phyloP scores from a whole-genome alignment of 2,113 vertebrate species.

The Mirza zaza region DNA sequence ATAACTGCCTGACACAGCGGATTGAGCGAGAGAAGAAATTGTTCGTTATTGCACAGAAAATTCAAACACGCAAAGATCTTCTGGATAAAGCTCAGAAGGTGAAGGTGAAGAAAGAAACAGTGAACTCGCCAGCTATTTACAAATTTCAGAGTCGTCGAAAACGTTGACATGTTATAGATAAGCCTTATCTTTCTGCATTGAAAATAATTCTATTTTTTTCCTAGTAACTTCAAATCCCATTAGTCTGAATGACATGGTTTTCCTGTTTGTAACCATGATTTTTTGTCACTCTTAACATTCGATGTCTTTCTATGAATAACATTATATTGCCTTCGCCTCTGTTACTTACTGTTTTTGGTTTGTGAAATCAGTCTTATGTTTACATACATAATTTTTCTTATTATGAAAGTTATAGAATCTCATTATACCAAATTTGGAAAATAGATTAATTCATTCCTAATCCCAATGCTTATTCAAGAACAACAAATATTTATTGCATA shows the following conservation, averaged over 20 bases:
- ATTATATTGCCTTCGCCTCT: neutral
- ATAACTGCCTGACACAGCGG: conserved; percentile 91
- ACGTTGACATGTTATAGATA: conserved; percentile 82
- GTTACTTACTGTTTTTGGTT: neutral
- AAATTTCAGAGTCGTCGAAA: conserved; percentile 93
- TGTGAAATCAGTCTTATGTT: conserved; percentile 45
- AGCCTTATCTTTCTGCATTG: neutral
- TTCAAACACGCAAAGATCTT: conserved; percentile 95
- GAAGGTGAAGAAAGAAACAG: conserved; percentile 93
- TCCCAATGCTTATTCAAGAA: neutral
- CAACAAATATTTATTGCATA: neutral
- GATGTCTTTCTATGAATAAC: conserved; percentile 8
- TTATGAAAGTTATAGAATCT: conserved; percentile 6
- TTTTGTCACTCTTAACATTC: neutral
- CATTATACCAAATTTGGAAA: conserved; percentile 38
- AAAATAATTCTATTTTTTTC: neutral
- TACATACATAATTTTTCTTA: neutral
- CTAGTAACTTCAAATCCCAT: conserved; percentile 19
- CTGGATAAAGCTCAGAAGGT: conserved; percentile 93
- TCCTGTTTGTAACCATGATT: conserved; percentile 44
- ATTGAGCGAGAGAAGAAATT: conserved; percentile 94
- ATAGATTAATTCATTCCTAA: neutral
- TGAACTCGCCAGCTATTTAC: conserved; percentile 91
- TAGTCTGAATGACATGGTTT: neutral
- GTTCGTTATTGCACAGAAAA: conserved; percentile 95